Evolutionary conservation across 2,113 vertebrate species (phyloP), one percentile per base, ranked within the genome.

Genomic region (Sphaerodactylus townsendi): DNA sequence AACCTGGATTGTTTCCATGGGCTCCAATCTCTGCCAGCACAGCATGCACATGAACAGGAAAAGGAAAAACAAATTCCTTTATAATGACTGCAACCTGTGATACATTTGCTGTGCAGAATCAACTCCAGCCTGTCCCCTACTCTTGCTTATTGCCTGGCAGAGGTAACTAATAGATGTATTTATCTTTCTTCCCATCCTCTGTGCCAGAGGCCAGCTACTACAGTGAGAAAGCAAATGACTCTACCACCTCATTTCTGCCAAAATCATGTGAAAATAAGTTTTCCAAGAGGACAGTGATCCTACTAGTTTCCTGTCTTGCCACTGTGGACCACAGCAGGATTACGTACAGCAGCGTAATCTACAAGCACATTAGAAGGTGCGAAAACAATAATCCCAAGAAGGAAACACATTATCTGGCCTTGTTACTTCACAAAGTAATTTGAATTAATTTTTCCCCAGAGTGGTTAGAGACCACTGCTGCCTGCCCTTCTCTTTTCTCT

Each of bases 381-480:
- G 86, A 90, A 93, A 95, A 96, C 95, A 96, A 94, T 96, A 93
- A 93, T 93, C 90, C 83, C 70, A 14, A 90, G 91, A 91, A 93
- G 91, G 87, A 91, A 94, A 92, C 91, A 90, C 86, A 89, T 94
- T 93, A 94, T 95, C 91, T 90, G 86, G 81, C 83, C 91, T 93
- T 94, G 93, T 93, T 95, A 92, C 88, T 91, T 93, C 86, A 93
- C 90, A 91, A 90, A 94, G 92, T 94, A 92, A 93, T 93, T 95
- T 93, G 89, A 94, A 96, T 94, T 96, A 95, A 96, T 95, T 94
- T 93, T 93, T 96, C 96, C 96, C 96, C 88, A 48, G 96, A 95
- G 96, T 96, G 91, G 94, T 87, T 88, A 90, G 85, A 93, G 95
- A 92, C 95, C 88, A 86, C 66, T 62, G 89, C 92, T 89, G 92